Base-by-base conservation (phyloP, 1,140 invertebrate species). In the Tetramorium alpestre region DNA sequence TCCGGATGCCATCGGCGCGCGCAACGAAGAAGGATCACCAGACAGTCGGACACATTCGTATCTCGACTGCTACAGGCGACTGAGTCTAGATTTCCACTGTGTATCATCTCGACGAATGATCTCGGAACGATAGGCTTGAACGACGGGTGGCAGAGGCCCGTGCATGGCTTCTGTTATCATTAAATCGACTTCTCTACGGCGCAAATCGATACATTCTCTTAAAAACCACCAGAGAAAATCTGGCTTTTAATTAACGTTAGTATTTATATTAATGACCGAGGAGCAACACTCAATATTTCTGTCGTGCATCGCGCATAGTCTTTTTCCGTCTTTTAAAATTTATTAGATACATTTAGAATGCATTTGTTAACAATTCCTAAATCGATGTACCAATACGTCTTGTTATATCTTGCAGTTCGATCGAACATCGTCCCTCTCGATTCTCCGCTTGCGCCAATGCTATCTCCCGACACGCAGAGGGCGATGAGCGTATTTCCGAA, bases 1-100 rank as follows among this genome's bases (percentile, higher is more conserved):
- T 84, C 80, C 80, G 80, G 80, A 82, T 60, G 80, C 80, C 80
- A 60, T 84, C 80, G 80, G 56, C 54, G 69, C 80, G 41, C 41
- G 56, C 80, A 84, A 84, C 80, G 80, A 84, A 84, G 69, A 84
- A 84, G 80, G 69, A 84, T 84, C 69, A 84, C 80, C 80, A 56
- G 80, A 84, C 80, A 84, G 80, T 75, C 69, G 67, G 80, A 73
- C 56, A 69, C 41, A 60, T 60, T 84, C 69, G 54, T 84, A 84
- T 84, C 70, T 73, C 69, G 44, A 72, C 13, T 38, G 80, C 67
- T 70, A 73, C 80, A 82, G 67, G 22, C 80, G 80, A 73, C 80
- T 28, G 67, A 58, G 80, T 82, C 64, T 73, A 70, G 69, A 84
- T 73, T 73, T 75, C 69, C 25, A 60, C 41, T 41, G 58, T 22